These are phyloP conservation scores for Nasonovia ribisnigri DNA, from an alignment of 2,888 invertebrate genomes.

Conservation along the genomic window DNA sequence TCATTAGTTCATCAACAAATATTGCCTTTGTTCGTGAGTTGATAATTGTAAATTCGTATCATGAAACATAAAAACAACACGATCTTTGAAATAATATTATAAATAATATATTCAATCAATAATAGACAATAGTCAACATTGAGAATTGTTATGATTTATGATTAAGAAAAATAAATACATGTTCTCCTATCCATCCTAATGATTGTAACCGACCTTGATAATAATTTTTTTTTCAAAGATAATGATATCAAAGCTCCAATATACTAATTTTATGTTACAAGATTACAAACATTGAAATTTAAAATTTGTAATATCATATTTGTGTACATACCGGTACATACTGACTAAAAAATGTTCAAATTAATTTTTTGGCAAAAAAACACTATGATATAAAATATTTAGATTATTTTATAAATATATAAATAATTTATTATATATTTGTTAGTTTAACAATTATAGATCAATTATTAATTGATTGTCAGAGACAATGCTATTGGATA, in stretches of 20 bases:
- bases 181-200: not conserved
- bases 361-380: not conserved
- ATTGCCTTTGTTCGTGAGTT: not conserved
- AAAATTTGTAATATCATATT: not conserved
- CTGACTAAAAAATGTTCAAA: not conserved
- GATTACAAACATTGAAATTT: not conserved
- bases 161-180: slow-evolving; percentile 9
- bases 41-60: not conserved
- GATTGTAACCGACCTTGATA: slow-evolving; percentile 20
- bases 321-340: not conserved
- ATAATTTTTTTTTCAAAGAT: slow-evolving; percentile 1
- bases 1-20: not conserved
- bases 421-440: no score
- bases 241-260: not conserved
- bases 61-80: not conserved
- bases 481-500: not conserved
- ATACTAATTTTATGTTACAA: not conserved
- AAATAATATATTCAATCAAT: not conserved
- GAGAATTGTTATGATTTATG: not conserved
- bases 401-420: not conserved
- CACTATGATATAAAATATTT: not conserved
- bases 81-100: not conserved
- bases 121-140: not conserved
- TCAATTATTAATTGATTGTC: not conserved
- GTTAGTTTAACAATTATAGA: not conserved